A percentile compares a stretch with the other conserved stretches of the same genome.
Conservation (phyloP, 2,797 vertebrate genomes). For the Tiaroga cobitis region DNA sequence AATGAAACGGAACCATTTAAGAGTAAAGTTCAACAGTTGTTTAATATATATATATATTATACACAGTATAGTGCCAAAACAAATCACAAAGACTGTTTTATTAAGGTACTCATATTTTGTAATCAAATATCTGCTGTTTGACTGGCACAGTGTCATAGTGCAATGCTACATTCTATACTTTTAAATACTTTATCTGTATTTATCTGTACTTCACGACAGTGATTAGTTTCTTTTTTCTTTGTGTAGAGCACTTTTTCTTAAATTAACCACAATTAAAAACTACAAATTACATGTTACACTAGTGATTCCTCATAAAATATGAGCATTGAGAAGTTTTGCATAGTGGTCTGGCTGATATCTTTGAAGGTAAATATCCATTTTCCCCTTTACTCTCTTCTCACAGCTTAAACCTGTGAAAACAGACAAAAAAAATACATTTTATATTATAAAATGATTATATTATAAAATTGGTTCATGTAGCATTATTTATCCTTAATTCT, state of each 20-base stretch:
- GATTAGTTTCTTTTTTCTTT: constrained; percentile 3
- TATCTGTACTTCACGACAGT: background rate
- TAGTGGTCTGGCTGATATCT: constrained; percentile 77
- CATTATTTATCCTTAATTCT: background rate
- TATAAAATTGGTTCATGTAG: background rate
- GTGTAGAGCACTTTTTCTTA: background rate
- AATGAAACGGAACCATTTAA: background rate
- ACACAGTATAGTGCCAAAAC: no score
- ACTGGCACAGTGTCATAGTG: background rate
- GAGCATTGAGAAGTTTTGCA: constrained; percentile 67
- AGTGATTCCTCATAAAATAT: constrained; percentile 67
- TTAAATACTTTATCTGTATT: background rate
- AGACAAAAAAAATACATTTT: constrained; percentile 31
- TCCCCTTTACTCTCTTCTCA: constrained; percentile 73
- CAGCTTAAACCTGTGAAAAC: constrained; percentile 68
- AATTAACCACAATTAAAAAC: background rate
- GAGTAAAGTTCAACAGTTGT: background rate
- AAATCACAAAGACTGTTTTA: background rate
- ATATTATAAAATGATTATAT: background rate
- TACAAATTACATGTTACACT: background rate
- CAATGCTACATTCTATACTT: background rate
- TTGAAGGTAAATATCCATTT: constrained; percentile 79
- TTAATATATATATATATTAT: background rate
- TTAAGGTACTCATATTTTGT: background rate
- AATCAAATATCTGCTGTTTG: background rate